Evolutionary conservation across 2,888 invertebrate species (phyloP), one percentile per base, ranked within the genome.

Genomic region (Lasiommata megera): DNA sequence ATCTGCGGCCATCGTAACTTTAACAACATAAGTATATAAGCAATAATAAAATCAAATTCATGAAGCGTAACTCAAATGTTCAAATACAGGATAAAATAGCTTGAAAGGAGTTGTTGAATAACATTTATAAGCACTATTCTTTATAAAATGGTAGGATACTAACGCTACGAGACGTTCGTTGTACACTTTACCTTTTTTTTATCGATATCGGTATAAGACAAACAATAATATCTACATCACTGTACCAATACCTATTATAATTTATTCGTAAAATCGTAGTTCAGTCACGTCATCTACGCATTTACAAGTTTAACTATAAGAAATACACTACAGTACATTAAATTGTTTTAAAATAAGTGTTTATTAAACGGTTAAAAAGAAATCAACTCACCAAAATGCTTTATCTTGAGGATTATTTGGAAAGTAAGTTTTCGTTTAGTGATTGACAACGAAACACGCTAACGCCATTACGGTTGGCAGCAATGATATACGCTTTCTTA

Each of bases 361-460:
- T 43, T 57, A 56, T 40, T 31, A 54, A 41, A 54, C 38, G 36
- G 54, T 12, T 47, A 51, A 62, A 56, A 46, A 54, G 54, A 58
- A 63, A 65, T 47, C 18, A 64, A 83, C 87, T 84, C 63, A 90
- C 88, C 85, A 88, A 95, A 84, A 99, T 99, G 98, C 92, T 99
- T 91, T 99, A 98, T 89, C 93, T 99, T 71, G 99, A 99, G 90
- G 99, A 99, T 93, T 99, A 98, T 92, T 92, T 99, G 72, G 99
- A 99, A 94, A 98, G 98, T 98, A 93, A 94, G 97, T 94, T 62
- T 60, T 76, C 68, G 76, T 73, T 77, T 73, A 52, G 17, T 61
- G 72, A 80, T 76, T 79, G 76, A 80, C 75, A 79, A 82, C 64
- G 56, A 54, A 17, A 41, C 60, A 61, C 31, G 38, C 31, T 46